Conservation (phyloP, 53 echinoderm and acorn worm genomes). For the Luidia sarsii region DNA sequence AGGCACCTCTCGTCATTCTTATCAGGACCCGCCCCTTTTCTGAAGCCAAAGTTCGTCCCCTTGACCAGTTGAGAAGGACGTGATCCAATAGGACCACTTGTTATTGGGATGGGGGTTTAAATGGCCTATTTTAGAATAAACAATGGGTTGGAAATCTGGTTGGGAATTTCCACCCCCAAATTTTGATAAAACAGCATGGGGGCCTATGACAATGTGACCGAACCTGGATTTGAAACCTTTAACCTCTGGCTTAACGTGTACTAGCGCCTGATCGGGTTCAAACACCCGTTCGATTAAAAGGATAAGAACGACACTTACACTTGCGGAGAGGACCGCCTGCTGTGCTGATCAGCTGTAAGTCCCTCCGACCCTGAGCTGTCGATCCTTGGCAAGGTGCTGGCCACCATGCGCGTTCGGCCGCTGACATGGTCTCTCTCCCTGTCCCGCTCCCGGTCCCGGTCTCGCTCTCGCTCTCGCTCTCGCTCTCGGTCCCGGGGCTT, state of each 20-base stretch:
- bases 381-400: slow-evolving; percentile 77
- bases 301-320: slow-evolving; percentile 13
- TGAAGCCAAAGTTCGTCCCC: too few species aligned
- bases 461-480: slow-evolving; percentile 17
- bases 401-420: slow-evolving; percentile 43
- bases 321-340: slow-evolving; percentile 76
- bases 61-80: too few species aligned
- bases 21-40: too few species aligned
- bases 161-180: too few species aligned
- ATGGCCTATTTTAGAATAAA: too few species aligned
- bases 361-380: slow-evolving; percentile 97
- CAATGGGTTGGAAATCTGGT: too few species aligned
- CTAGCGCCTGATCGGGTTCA: not conserved
- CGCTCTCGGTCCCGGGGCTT: slow-evolving; percentile 32
- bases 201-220: too few species aligned
- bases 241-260: not conserved
- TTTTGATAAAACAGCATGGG: too few species aligned
- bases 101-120: too few species aligned
- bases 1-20: too few species aligned
- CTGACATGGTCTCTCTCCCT: too few species aligned
- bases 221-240: not conserved
- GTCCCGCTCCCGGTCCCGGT: slow-evolving; percentile 25
- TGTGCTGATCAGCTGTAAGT: slow-evolving; percentile 63
- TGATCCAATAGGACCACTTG: too few species aligned
- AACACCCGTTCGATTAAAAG: not conserved